Evolutionary conservation across 1,140 invertebrate species (phyloP), one percentile per base, ranked within the genome.

Genomic region (Caenorhabditis latens): DNA sequence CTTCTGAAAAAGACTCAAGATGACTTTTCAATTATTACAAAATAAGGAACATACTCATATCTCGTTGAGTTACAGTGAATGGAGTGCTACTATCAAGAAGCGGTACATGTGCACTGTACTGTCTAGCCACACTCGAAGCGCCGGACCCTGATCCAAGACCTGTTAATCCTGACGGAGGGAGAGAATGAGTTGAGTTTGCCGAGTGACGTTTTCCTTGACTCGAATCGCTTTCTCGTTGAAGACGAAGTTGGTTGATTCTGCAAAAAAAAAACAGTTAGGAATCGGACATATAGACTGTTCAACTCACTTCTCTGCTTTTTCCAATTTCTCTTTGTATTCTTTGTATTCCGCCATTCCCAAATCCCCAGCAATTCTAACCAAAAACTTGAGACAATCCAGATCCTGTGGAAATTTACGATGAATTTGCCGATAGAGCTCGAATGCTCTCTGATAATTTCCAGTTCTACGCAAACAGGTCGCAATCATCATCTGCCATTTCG

Each of bases 321-420:
- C 95, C 90, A 98, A 94, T 92, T 96, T 96, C 55, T 94, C 92
- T 9, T 95, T 94, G 92, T 97, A 98, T 24, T 96, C 94, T 88
- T 95, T 94, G 7, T 95, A 95, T 91, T 97, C 96, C 88, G 95
- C 95, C 86, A 97, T 93, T 5, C 96, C 96, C 50, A 97, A 93
- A 94, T 96, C 97, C 89, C 94, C 95, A 91, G 95, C 96, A 48
- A 97, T 92, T 85, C 96, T 94, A 16, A 97, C 95, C 67, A 98
- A 93, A 90, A 96, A 96, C 90, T 96, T 95, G 7, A 98, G 93
- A 92, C 91, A 93, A 85, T 93, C 92, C 19, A 92, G 50, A 84
- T 92, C 92, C 11, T 88, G 67, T 4, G 91, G 91, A 83, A 93
- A 92, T 46, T 90, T 91, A 32, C 90, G 71, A 84, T 92, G 92